Base-by-base conservation (phyloP, 2,113 vertebrate genomes). In the Siphamia tubifer region DNA sequence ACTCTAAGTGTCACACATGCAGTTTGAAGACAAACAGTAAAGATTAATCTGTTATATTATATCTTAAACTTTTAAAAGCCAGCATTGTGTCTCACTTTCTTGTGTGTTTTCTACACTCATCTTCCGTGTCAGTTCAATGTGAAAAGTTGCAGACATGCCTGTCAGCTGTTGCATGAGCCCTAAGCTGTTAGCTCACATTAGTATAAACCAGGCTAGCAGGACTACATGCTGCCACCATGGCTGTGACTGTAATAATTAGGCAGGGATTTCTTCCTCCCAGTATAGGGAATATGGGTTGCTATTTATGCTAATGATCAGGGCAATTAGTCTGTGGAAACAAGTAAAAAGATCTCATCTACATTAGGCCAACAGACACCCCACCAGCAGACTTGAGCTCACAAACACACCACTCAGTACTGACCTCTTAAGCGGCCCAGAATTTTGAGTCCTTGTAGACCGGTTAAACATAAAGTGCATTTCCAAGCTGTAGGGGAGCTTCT, bases 291-390 rank as follows among this genome's bases (percentile, higher is more conserved):
- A 42, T 52, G 79, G 76, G 77, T 79, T 77, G 79, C 78, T 89
- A 77, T 88, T 90, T 91, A 92, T 92, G 87, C 79, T 89, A 94
- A 94, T 91, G 74, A 61, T 8, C 53, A 27, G 62, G 21, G 79
- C 87, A 93, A 93, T 93, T 93, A 92, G 87, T 72, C 70, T 79
- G 58, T 66, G 73, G 82, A 88, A 87, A 73, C 58, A 81, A 78
- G 74, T 83, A 76, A 49, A 79, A 81, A 69, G 60, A 68, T 60
- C 81, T 85, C 30, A 86, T 90, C 81, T 84, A 68, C 88, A 90
- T 87, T 64, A 55, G 47, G 49, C 51, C 40, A 20, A 7, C 43
- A 62, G 63, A 56, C 38, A 55, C 40, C 43, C 7, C 25, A 42
- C 40, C 34, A 23, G 48, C 0, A 2, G 49, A 43, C 54, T 68